Conservation (phyloP, 64 coral and sea anemone species). For the Montipora capricornis region DNA sequence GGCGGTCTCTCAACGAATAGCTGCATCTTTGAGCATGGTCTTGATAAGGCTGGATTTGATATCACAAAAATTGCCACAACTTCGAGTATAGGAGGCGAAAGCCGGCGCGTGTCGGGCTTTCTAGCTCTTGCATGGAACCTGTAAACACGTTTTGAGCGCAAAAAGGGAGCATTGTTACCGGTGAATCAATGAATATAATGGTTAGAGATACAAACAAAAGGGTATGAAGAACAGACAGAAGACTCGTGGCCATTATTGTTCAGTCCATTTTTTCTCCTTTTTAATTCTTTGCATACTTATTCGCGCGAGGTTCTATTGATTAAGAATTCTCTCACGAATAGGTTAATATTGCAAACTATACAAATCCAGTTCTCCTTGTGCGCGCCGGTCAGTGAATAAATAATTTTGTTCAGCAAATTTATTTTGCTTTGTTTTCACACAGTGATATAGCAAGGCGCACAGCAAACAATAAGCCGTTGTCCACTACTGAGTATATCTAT, state of each 20-base stretch:
- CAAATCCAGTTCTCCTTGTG: not conserved
- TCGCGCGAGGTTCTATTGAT: no score
- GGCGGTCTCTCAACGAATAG: not conserved
- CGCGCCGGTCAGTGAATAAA: not conserved
- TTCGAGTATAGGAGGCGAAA: not conserved
- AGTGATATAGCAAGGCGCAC: not conserved
- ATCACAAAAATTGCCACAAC: not conserved
- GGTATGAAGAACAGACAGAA: constrained; percentile 9
- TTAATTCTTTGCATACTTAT: no score
- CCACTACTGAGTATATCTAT: not conserved
- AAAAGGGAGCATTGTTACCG: constrained; percentile 20
- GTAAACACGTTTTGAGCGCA: constrained; percentile 32
- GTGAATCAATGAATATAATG: constrained; percentile 24
- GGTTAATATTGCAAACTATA: no score
- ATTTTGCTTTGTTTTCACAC: not conserved
- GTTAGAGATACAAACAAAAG: constrained; percentile 18
- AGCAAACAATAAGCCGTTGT: not conserved
- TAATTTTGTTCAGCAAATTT: not conserved
- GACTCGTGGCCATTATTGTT: not conserved
- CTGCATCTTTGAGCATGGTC: not conserved
- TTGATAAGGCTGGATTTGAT: not conserved
- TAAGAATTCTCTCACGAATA: not conserved
- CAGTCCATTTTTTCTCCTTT: no score
- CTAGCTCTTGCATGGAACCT: not conserved
- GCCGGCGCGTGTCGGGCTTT: not conserved